Percentiles rank a stretch among this genome's conserved stretches.
Conservation (phyloP, 2,113 vertebrate genomes). For the Panthera uncia region DNA sequence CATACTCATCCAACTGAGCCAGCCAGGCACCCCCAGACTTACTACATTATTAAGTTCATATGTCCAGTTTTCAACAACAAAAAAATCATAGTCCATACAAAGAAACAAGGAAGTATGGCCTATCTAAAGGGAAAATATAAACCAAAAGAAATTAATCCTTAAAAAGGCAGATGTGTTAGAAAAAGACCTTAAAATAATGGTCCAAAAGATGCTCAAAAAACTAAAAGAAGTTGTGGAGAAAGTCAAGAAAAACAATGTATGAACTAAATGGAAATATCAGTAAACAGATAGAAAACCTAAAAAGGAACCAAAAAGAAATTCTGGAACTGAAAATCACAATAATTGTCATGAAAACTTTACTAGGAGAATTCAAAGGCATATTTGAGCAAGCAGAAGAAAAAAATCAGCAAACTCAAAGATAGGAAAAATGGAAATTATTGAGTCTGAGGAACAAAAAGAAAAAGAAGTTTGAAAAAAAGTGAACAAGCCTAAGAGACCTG, state of each 20-base stretch:
- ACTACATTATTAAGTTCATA: background rate
- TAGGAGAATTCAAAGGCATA: background rate
- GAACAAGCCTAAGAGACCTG: background rate
- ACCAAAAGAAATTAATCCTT: background rate
- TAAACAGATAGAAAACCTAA: background rate
- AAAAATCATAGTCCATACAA: background rate
- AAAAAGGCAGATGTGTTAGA: background rate
- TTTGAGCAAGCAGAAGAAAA: background rate
- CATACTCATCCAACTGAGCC: background rate
- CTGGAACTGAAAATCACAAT: background rate
- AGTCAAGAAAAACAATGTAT: background rate
- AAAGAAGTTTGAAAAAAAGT: background rate
- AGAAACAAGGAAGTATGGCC: background rate
- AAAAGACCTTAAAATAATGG: background rate
- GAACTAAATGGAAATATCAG: background rate
- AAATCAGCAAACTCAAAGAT: background rate
- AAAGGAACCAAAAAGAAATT: background rate
- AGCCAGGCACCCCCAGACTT: background rate
- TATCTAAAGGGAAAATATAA: background rate
- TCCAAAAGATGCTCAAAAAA: background rate
- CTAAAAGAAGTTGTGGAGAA: background rate
- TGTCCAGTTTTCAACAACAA: background rate
- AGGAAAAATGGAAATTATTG: background rate
- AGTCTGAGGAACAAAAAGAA: background rate
- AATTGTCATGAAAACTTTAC: background rate